A percentile compares a stretch with the other conserved stretches of the same genome.
Conservation (phyloP, 2,888 invertebrate species). For the Oscheius sp. region DNA sequence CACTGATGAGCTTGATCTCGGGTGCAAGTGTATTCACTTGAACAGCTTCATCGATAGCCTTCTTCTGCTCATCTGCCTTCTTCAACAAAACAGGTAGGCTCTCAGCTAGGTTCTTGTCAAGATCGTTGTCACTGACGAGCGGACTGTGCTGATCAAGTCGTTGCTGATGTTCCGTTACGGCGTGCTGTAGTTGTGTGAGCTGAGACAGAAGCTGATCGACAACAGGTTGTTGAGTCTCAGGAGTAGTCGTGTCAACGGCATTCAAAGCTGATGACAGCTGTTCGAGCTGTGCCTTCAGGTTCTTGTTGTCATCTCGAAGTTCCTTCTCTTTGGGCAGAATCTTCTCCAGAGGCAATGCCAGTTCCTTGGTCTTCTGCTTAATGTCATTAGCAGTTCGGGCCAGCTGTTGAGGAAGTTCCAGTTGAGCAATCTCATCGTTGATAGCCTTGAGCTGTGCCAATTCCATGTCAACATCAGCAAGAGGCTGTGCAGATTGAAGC, state of each 20-base stretch:
- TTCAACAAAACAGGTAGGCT: too few relatives aligned
- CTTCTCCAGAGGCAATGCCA: not conserved
- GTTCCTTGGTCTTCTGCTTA: conserved; percentile 1
- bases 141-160: not conserved
- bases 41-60: conserved; percentile 40
- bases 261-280: not conserved
- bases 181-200: not conserved
- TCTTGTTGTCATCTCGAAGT: conserved; percentile 8
- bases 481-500: not conserved
- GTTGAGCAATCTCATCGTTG: conserved; percentile 3
- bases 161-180: not conserved
- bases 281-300: not conserved
- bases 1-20: conserved; percentile 43
- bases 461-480: too few relatives aligned
- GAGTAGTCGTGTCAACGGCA: not conserved
- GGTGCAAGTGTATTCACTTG: conserved; percentile 45
- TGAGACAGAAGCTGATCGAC: not conserved
- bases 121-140: too few relatives aligned
- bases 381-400: not conserved
- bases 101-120: conserved; percentile 36
- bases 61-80: conserved; percentile 37
- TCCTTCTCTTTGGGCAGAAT: conserved; percentile 1
- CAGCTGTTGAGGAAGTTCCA: conserved; percentile 32
- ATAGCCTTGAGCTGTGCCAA: not conserved
- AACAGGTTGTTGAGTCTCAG: not conserved